Evolutionary conservation across 2,113 vertebrate genomes (phyloP), one percentile per base, ranked within the genome.

Genomic region (Centropristis striata): DNA sequence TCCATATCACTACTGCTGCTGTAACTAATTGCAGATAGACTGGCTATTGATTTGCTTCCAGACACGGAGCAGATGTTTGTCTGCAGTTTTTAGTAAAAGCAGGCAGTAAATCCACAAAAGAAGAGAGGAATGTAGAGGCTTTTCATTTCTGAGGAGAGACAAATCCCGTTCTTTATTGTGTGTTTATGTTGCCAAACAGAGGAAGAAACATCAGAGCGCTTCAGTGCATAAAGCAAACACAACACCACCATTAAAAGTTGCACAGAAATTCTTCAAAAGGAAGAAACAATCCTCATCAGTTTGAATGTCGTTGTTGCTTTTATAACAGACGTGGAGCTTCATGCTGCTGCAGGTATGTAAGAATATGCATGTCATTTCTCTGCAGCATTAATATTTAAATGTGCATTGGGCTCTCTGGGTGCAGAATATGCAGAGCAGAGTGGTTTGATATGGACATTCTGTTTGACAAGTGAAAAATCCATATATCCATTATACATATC

Each of bases 1-100:
- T 36, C 65, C 18, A 1, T 28, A 59, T 60, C 64, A 20, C 57
- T 7, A 4, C 36, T 70, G 64, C 82, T 71, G 61, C 75, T 80
- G 70, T 63, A 76, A 79, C 83, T 83, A 76, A 88, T 82, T 73
- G 64, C 83, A 76, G 50, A 80, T 59, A 73, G 77, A 84, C 72
- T 11, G 27, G 25, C 27, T 70, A 77, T 77, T 77, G 80, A 83
- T 83, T 67, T 64, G 67, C 55, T 72, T 75, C 77, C 73, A 84
- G 72, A 71, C 77, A 50, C 12, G 2, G 12, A 77, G 57, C 78
- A 85, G 73, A 81, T 84, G 81, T 78, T 71, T 49, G 68, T 73
- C 44, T 81, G 68, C 76, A 64, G 55, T 58, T 83, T 79, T 13
- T n/a, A 73, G 74, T 37, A n/a, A 51, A 78, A 57, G 60, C 66